Conservation (phyloP, 2,888 invertebrate genomes). For the Coleophora deauratella region DNA sequence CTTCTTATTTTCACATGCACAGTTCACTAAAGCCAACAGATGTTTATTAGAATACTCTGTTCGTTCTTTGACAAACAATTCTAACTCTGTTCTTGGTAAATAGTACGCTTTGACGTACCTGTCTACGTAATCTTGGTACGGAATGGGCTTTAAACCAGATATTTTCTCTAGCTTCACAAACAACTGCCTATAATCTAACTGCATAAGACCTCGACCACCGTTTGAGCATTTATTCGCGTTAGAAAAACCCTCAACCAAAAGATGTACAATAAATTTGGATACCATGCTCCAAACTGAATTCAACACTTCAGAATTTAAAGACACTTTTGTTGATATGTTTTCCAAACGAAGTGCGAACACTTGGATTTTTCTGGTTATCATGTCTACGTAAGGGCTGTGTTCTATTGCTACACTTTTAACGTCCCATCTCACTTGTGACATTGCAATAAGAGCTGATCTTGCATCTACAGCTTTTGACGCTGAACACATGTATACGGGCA, state of each 20-base stretch:
- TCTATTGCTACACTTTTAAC: slow-evolving; percentile 96
- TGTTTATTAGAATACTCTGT: slow-evolving; percentile 93
- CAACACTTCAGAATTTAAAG: slow-evolving; percentile 80
- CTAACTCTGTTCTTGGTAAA: slow-evolving; percentile 88
- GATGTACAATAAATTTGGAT: slow-evolving; percentile 87
- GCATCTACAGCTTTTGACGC: slow-evolving; percentile 87
- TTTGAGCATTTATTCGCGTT: slow-evolving; percentile 95
- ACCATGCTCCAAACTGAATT: slow-evolving; percentile 90
- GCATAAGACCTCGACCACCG: slow-evolving; percentile 97
- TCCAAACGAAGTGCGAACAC: slow-evolving; percentile 85
- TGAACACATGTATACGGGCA: slow-evolving; percentile 91
- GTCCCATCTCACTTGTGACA: slow-evolving; percentile 96
- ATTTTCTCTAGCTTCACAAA: slow-evolving; percentile 92
- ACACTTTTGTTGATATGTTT: slow-evolving; percentile 79
- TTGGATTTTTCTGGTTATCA: slow-evolving; percentile 82
- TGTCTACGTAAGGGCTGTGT: slow-evolving; percentile 91
- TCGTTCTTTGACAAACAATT: slow-evolving; percentile 91
- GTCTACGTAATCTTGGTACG: slow-evolving; percentile 93
- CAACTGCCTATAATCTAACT: slow-evolving; percentile 96
- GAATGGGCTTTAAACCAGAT: slow-evolving; percentile 86
- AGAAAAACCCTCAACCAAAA: slow-evolving; percentile 95
- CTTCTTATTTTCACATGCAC: slow-evolving; percentile 91
- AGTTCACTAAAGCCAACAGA: slow-evolving; percentile 85
- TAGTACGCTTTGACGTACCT: slow-evolving; percentile 97
- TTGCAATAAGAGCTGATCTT: slow-evolving; percentile 82